phyloP scores from a whole-genome alignment of 1,140 invertebrate species.

The Dendrolimus kikuchii region DNA sequence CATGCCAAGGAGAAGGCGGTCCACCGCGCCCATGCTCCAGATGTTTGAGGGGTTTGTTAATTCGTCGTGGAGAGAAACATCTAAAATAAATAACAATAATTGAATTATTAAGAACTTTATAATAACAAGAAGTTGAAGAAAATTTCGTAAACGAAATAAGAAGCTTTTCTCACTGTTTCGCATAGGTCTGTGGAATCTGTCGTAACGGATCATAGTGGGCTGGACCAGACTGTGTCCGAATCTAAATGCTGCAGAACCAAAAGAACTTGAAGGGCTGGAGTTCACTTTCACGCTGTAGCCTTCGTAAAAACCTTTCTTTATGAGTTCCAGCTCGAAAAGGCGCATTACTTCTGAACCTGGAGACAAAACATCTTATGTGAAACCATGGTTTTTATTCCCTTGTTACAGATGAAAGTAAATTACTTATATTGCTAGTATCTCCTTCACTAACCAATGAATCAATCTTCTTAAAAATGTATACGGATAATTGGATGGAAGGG shows the following conservation, averaged over 20 bases:
- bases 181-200: slow-evolving; percentile 76
- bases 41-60: slow-evolving; percentile 76
- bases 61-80: slow-evolving; percentile 85
- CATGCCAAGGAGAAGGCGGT: slow-evolving; percentile 84
- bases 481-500: too few relatives aligned
- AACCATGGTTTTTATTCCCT: too few relatives aligned
- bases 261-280: slow-evolving; percentile 91
- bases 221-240: slow-evolving; percentile 97
- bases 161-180: slow-evolving; percentile 74
- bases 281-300: slow-evolving; percentile 88
- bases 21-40: slow-evolving; percentile 82
- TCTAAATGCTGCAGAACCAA: slow-evolving; percentile 94
- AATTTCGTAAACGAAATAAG: too few relatives aligned
- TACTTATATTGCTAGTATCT: too few relatives aligned
- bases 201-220: slow-evolving; percentile 79
- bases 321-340: slow-evolving; percentile 79
- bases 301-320: slow-evolving; percentile 77
- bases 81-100: slow-evolving; percentile 57
- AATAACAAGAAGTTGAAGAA: too few relatives aligned
- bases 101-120: neutral
- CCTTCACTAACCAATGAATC: too few relatives aligned
- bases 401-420: too few relatives aligned
- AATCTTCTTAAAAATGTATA: too few relatives aligned
- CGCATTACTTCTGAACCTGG: slow-evolving; percentile 79
- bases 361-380: neutral